phyloP scores from a whole-genome alignment of 2,888 invertebrate species.

The Acrobasis consociella region DNA sequence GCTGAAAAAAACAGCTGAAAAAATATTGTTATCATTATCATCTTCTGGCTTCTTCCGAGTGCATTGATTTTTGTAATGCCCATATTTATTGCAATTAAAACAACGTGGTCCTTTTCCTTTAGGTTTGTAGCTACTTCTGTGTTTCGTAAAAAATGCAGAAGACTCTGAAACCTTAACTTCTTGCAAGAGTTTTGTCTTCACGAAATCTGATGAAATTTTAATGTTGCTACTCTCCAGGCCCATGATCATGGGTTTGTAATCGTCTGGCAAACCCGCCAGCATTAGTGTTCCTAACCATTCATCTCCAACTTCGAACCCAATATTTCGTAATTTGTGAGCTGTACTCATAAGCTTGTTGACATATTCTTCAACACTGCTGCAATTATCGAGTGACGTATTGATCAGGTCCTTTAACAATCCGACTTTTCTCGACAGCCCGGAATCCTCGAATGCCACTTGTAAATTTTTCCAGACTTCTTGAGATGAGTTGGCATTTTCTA shows the following conservation, averaged over 20 bases:
- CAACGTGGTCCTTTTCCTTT: constrained; percentile 27
- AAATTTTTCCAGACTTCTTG: constrained; percentile 32
- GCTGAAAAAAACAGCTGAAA: too few species aligned
- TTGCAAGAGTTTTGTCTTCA: constrained; percentile 33
- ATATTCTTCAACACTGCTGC: constrained; percentile 32
- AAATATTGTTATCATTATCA: too few species aligned
- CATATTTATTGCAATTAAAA: constrained; percentile 29
- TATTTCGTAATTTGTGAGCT: constrained; percentile 19
- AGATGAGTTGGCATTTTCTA: constrained; percentile 29
- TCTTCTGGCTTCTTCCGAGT: neutral
- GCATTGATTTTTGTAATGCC: constrained; percentile 19
- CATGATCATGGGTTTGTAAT: constrained; percentile 26
- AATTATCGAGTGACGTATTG: constrained; percentile 29
- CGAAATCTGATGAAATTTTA: constrained; percentile 26
- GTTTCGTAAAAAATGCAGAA: constrained; percentile 20
- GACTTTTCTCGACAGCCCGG: constrained; percentile 30
- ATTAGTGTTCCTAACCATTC: constrained; percentile 21
- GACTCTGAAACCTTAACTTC: constrained; percentile 25
- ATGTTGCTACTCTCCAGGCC: constrained; percentile 29
- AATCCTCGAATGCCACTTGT: constrained; percentile 34
- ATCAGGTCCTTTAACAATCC: constrained; percentile 33
- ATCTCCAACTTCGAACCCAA: constrained; percentile 17
- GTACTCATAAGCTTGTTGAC: constrained; percentile 26
- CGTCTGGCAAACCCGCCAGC: constrained; percentile 15
- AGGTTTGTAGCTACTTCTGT: constrained; percentile 8